Percentiles rank a stretch among this genome's conserved stretches.
Evolutionary conservation across 1,140 invertebrate species (phyloP).

Genomic region (Manduca sexta): DNA sequence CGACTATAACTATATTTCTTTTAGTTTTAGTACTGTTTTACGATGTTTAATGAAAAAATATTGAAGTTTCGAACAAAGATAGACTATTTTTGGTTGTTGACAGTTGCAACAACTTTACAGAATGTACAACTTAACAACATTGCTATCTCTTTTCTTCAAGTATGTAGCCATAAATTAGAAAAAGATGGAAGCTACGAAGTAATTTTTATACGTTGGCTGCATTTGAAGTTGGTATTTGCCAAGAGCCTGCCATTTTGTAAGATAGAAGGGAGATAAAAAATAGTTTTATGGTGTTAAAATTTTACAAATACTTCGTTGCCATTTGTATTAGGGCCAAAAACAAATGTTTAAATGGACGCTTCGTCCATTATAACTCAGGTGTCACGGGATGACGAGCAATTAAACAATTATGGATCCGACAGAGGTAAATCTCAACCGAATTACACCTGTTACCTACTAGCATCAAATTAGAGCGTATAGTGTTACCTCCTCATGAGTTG

Average conservation of each 20-base stretch:
- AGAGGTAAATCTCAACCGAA: slow-evolving; percentile 85
- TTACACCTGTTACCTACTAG: slow-evolving; percentile 73
- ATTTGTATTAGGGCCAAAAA: slow-evolving; percentile 68
- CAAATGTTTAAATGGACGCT: slow-evolving; percentile 89
- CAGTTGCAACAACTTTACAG: slow-evolving; percentile 39
- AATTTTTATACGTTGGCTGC: slow-evolving; percentile 47
- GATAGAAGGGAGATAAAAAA: slow-evolving; percentile 73
- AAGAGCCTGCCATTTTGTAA: slow-evolving; percentile 72
- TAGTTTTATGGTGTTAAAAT: slow-evolving; percentile 73
- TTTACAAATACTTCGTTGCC: slow-evolving; percentile 65
- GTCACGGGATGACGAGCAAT: slow-evolving; percentile 95
- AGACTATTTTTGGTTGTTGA: slow-evolving; percentile 53
- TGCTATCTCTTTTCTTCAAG: slow-evolving; percentile 20
- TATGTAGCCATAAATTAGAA: slow-evolving; percentile 16
- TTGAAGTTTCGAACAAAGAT: slow-evolving; percentile 16
- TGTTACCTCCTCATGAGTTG: slow-evolving; percentile 52
- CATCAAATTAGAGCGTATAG: slow-evolving; percentile 69
- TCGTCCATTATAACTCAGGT: slow-evolving; percentile 98
- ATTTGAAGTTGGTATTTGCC: slow-evolving; percentile 68
- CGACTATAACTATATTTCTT: neutral
- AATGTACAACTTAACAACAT: slow-evolving; percentile 22
- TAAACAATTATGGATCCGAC: slow-evolving; percentile 91
- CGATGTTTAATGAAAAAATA: neutral
- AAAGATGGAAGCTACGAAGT: slow-evolving; percentile 26
- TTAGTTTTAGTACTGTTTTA: neutral